Evolutionary conservation across 2,888 invertebrate genomes (phyloP).

Genomic region (Mesochorus sp.): DNA sequence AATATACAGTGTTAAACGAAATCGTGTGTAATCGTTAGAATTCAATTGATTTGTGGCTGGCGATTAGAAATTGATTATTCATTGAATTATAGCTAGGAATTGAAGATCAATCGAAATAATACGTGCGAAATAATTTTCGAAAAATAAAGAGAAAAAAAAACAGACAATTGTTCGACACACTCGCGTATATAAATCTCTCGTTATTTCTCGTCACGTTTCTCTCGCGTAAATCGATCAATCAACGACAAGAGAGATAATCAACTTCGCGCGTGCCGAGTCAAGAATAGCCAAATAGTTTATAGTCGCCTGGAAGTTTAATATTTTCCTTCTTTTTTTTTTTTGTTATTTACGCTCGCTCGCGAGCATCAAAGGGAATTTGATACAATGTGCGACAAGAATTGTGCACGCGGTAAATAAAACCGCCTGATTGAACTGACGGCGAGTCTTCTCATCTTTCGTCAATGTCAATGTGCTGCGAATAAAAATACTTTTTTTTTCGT

Average conservation of each 20-base stretch:
- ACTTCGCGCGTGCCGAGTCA: constrained; percentile 7
- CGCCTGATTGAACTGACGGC: constrained; percentile 9
- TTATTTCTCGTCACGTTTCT: constrained; percentile 44
- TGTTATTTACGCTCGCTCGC: too few species aligned
- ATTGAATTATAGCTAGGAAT: neutral
- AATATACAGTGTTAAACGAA: too few species aligned
- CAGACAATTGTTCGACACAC: neutral
- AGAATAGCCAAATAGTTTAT: constrained; percentile 28
- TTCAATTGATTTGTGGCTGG: too few species aligned
- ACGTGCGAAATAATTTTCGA: too few species aligned
- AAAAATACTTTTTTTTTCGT: neutral
- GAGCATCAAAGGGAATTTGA: too few species aligned
- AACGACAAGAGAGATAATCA: constrained; percentile 37
- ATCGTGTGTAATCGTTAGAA: too few species aligned
- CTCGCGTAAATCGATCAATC: constrained; percentile 38
- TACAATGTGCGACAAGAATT: too few species aligned
- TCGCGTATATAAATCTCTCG: constrained; percentile 1
- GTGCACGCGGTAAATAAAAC: constrained; percentile 10
- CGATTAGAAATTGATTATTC: too few species aligned
- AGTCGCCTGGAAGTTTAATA: constrained; percentile 10
- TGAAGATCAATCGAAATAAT: too few species aligned
- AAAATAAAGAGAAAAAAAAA: constrained; percentile 7
- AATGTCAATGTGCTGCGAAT: neutral
- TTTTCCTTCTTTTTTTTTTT: too few species aligned
- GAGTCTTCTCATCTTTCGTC: neutral